These are phyloP conservation scores for Drosophila repletoides DNA, from an alignment of 1,140 invertebrate species.

Conservation along the genomic window DNA sequence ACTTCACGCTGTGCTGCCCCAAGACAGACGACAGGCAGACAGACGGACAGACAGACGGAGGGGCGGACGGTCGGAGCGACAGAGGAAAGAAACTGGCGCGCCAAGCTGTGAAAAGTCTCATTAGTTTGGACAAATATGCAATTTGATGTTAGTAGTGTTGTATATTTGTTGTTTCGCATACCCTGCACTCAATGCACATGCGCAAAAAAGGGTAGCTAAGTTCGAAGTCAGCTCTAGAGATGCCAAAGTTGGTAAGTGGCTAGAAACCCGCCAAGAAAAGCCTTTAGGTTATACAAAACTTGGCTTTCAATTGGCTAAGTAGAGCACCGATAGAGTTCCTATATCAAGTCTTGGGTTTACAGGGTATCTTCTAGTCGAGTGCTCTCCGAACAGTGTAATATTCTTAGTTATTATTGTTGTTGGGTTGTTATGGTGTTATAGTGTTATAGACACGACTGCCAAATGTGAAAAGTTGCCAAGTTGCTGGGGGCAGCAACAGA, in stretches of 20 bases:
- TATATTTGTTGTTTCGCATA: too few species aligned
- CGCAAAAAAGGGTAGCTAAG: too few species aligned
- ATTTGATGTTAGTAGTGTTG: conserved; percentile 54
- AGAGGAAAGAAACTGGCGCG: conserved; percentile 38
- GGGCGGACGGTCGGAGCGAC: background rate
- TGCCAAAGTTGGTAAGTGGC: too few species aligned
- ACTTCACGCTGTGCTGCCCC: conserved; percentile 65
- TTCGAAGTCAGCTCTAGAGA: too few species aligned
- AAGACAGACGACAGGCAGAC: background rate
- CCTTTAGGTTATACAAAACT: too few species aligned
- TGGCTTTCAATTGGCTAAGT: too few species aligned
- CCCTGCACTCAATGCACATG: too few species aligned
- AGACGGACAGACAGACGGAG: background rate
- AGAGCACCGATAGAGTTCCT: too few species aligned
- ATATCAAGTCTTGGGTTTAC: too few species aligned
- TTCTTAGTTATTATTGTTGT: conserved; percentile 33
- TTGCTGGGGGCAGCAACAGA: conserved; percentile 28
- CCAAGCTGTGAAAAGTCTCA: conserved; percentile 78
- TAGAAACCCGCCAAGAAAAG: too few species aligned
- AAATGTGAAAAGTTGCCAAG: conserved; percentile 70
- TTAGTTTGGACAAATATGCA: conserved; percentile 80
- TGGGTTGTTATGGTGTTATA: conserved; percentile 12
- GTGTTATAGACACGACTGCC: conserved; percentile 32
- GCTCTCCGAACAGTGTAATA: too few species aligned
- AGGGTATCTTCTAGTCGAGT: too few species aligned